Percentiles rank a stretch among this genome's conserved stretches.
These are phyloP conservation scores for Solenopsis invicta DNA, from an alignment of 1,140 invertebrate species.

Conservation along the genomic window DNA sequence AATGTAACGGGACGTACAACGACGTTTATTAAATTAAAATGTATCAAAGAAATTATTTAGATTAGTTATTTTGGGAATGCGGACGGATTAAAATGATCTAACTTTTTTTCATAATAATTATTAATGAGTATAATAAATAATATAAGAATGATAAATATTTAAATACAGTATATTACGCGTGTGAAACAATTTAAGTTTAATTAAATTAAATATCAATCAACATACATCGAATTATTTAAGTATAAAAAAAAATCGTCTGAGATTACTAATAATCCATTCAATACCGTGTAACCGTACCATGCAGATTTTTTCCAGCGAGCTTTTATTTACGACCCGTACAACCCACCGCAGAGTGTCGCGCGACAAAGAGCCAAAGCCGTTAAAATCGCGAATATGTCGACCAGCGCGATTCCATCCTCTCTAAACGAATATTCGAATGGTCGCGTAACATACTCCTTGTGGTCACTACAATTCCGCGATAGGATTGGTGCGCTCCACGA, in stretches of 20 bases:
- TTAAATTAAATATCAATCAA: background rate
- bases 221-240: background rate
- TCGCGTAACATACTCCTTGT: conserved; percentile 76
- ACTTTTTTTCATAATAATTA: background rate
- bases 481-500: conserved; percentile 76
- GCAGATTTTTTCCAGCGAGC: conserved; percentile 31
- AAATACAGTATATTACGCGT: background rate
- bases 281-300: conserved; percentile 4
- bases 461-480: conserved; percentile 75
- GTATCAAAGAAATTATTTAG: background rate
- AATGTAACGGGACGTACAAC: background rate
- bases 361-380: conserved; percentile 54
- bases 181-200: background rate
- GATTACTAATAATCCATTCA: background rate
- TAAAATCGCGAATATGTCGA: conserved; percentile 55
- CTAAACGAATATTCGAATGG: conserved; percentile 56
- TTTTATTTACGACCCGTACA: conserved; percentile 53
- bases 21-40: background rate
- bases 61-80: background rate
- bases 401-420: conserved; percentile 42
- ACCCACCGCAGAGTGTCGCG: conserved; percentile 51
- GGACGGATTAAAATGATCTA: background rate
- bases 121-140: too few relatives aligned
- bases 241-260: background rate
- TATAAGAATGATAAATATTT: background rate